Base-by-base conservation (phyloP, 2,797 vertebrate species). In the Scleropages formosus region DNA sequence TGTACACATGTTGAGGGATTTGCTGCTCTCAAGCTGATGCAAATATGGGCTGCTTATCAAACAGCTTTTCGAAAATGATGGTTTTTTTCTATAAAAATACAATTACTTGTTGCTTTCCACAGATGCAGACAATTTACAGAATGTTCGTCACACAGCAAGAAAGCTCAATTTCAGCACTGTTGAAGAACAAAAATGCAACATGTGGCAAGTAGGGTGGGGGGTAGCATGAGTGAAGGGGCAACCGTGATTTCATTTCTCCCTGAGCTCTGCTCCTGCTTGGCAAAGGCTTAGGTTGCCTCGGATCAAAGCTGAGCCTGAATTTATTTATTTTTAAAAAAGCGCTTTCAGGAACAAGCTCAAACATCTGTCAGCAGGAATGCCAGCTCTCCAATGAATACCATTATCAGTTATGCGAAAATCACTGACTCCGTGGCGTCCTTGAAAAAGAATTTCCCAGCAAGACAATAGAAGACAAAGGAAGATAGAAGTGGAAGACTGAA, bases 111-210 rank as follows among this genome's bases (percentile, higher is more conserved):
- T 24, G 15, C 15, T 59, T 72, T 72, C 13, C 46, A 31, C 31
- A 73, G 49, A 63, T 63, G 60, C 58, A 73, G 72, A 60, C 62
- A 60, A 62, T 73, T 73, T 62, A 49, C 20, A 47, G 46, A 24
- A 62, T 58, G 11, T 47, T 73, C 24, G 53, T 73, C 27, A 20
- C 20, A 20, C 56, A 73, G 18, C 16, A 4, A 61, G 71, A 39
- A 58, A 20, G 51, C 49, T 18, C 47, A 26, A 16, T 4, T 13
- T 18, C 49, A 31, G 22, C 22, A 26, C 47, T 12, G 24, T 49
- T 22, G 18, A 56, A 26, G 24, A 49, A 31, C 49, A 56, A 16
- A 20, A 20, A 49, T 24, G 18, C 68, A 70, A 70, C 16, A 47
- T 24, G 49, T 15, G 22, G 49, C 26, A 15, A 53, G 51, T 22